Base-by-base conservation (phyloP, 2,797 vertebrate species). In the Acanthopagrus latus region DNA sequence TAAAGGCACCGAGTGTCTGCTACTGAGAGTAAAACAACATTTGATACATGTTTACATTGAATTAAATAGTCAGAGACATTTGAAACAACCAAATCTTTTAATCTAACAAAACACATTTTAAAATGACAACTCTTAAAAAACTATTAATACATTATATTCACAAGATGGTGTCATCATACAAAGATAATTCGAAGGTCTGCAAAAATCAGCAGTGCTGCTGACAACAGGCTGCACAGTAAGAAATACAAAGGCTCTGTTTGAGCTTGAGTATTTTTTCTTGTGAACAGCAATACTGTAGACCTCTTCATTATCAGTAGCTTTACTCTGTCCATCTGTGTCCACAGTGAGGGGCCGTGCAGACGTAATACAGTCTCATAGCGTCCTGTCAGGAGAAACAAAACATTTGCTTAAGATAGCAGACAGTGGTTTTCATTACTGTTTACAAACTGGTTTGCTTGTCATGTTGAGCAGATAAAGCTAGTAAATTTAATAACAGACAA, bases 321-420 rank as follows among this genome's bases (percentile, higher is more conserved):
- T 85, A 99, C 88, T 98, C 97, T 0, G 97, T 98, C 97, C 97
- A 99, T 74, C 97, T 94, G 90, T 98, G 97, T 88, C 97, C 97
- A 14, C 97, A 99, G 91, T 99, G 97, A 3, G 97, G 97, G 1
- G 97, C 97, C 0, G 97, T 98, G 91, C 97, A 99, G 13, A 99
- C 97, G 6, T 98, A 99, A 88, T 99, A 99, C 23, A 99, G 93
- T 56, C 97, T 94, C 97, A 99, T 98, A 41, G 97, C 97, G 3
- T 99, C 97, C 97, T 99, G 84, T 20, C 38, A 55, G 18, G 54
- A 46, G 1, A 71, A 71, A 66, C 47, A 63, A 1, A 33, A 29
- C 43, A 48, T 3, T 43, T 2, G 29, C 12, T 56, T 47, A 1
- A 47, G 52, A 29, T 5, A 59, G 23, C 3, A 59, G 18, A 69